Evolutionary conservation across 2,113 vertebrate genomes (phyloP).

Genomic region (Crotalus tigris): DNA sequence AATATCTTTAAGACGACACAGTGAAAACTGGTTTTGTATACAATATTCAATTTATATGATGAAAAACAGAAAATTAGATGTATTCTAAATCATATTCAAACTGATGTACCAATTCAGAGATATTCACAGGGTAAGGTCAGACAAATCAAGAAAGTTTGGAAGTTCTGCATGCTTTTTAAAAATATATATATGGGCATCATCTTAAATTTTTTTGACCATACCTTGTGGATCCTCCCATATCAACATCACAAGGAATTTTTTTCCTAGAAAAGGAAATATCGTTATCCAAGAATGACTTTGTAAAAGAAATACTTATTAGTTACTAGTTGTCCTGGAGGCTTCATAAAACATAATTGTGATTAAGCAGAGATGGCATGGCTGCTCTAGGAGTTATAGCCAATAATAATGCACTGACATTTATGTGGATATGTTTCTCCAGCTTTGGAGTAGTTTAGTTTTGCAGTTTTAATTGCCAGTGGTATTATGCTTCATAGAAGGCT

Average conservation of each 20-base stretch:
- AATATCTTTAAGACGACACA: not conserved
- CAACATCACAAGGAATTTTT: slow-evolving; percentile 1
- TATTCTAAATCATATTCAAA: slow-evolving; percentile 13
- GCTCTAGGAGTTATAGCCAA: slow-evolving; percentile 38
- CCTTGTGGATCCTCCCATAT: not conserved
- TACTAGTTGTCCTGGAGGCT: slow-evolving; percentile 52
- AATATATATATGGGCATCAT: not conserved
- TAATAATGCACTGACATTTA: slow-evolving; percentile 43
- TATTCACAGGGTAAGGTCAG: not conserved
- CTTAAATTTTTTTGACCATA: not conserved
- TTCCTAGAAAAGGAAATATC: slow-evolving; percentile 48
- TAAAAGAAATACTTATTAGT: slow-evolving; percentile 56
- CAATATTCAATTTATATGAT: slow-evolving; percentile 28
- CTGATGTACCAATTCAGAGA: not conserved
- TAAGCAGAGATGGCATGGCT: slow-evolving; percentile 37
- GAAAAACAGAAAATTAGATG: slow-evolving; percentile 31
- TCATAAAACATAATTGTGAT: slow-evolving; percentile 35
- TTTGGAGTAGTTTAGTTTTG: slow-evolving; percentile 48
- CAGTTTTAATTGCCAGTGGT: slow-evolving; percentile 29
- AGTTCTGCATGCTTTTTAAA: not conserved
- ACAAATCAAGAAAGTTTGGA: not conserved
- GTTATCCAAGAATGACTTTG: slow-evolving; percentile 35
- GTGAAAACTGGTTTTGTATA: slow-evolving; percentile 8
- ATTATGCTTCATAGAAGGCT: slow-evolving; percentile 8
- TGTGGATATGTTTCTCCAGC: slow-evolving; percentile 43